Base-by-base conservation (phyloP, 2,797 vertebrate genomes). In the Neosalanx taihuensis region DNA sequence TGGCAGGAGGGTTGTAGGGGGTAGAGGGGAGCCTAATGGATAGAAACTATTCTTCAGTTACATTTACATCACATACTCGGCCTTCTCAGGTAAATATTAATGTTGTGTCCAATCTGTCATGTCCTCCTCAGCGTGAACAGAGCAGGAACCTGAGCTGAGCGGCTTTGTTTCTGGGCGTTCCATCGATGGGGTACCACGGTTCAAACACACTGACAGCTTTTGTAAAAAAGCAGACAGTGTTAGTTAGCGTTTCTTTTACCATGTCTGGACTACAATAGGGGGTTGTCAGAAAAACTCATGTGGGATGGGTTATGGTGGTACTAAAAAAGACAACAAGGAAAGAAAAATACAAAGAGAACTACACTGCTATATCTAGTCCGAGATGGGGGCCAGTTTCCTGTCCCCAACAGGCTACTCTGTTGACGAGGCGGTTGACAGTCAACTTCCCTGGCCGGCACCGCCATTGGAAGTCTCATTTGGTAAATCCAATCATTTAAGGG, bases 401-500 rank as follows among this genome's bases (percentile, higher is more conserved):
- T 86, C 76, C 72, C 84, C 72, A 37, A 76, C 84, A 87, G 84
- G 82, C 84, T 86, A 82, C 82, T 23, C 81, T 80, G 84, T 85
- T 83, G 84, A 88, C 85, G 86, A 86, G 85, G 83, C 71, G 26
- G 79, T 79, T 89, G 88, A 89, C 88, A 86, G 85, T 79, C 80
- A 77, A 79, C 84, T 84, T 85, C 81, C 81, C 46, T 29, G 79
- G 87, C 73, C 80, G 71, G 46, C 80, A 83, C 80, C 76, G 76
- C 79, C 77, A 83, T 86, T 83, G 4, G n/a, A n/a, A 86, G 83
- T 88, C 73, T 70, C 75, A 67, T 4, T 83, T 80, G 79, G 88
- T 85, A 90, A 88, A 89, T 88, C 89, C 89, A 90, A 64, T 84
- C 84, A 80, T 90, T 87, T 87, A 85, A 83, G 86, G 83, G 79